Evolutionary conservation across 2,888 invertebrate genomes (phyloP), one percentile per base, ranked within the genome.

Genomic region (Sepiola atlantica): DNA sequence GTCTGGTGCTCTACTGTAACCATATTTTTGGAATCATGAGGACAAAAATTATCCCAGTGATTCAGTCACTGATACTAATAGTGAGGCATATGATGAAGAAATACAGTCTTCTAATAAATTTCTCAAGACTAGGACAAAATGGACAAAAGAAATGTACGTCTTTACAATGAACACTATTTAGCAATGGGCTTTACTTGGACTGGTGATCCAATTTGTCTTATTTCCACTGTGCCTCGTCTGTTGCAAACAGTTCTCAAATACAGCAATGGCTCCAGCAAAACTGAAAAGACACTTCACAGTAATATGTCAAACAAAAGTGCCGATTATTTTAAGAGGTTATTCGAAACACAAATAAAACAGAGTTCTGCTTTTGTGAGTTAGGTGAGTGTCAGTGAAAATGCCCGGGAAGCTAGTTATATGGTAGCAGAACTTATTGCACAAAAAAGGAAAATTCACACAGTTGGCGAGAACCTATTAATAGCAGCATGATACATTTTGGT

Each of bases 241-340:
- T 91, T 24, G 91, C 91, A 91, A 91, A 91, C 91, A 28, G n/a
- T n/a, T 91, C n/a, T 91, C 35, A 91, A 91, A 91, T 91, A n/a
- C 10, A 91, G 91, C 91, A 91, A 91, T 0, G n/a, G 91, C 10
- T 1, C 91, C 91, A 28, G 32, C 32, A 28, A 90, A 20, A 90
- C 20, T 90, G 20, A 20, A 90, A 91, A 91, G 91, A 28, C 3
- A 12, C 91, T 91, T 91, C 91, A 91, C 55, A 57, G 35, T 28
- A 24, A 91, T 91, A 28, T 91, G n/a, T n/a, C 24, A 91, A 91
- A 91, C 24, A 91, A 91, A 21, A 91, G 32, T 91, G 91, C 0
- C 8, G 18, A 91, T 91, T 91, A 91, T 91, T 91, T 28, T 91
- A 91, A 91, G n/a, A 91, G 91, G 32, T 20, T 32, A 28, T 91